A percentile compares a stretch with the other conserved stretches of the same genome.
These are phyloP conservation scores for Addax nasomaculatus DNA, from an alignment of 2,113 vertebrate genomes.

Conservation along the genomic window DNA sequence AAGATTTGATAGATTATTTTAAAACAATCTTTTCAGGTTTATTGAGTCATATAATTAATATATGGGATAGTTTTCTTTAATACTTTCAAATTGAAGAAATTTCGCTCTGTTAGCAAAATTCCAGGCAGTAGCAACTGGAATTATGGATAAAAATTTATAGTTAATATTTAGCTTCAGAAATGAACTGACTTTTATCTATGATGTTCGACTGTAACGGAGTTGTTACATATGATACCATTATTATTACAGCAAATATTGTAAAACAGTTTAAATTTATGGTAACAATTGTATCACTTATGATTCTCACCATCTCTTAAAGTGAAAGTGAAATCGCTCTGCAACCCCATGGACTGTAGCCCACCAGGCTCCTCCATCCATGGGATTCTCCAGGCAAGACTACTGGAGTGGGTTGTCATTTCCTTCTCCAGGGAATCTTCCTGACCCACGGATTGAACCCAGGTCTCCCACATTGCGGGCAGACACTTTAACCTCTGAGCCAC, in stretches of 20 bases:
- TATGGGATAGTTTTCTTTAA: neutral
- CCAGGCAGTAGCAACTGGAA: neutral
- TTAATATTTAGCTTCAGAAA: neutral
- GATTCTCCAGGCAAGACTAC: no score
- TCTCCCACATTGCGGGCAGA: no score
- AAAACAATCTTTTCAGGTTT: neutral
- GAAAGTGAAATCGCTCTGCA: no score
- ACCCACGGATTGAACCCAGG: no score
- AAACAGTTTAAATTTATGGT: neutral
- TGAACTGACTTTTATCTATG: neutral
- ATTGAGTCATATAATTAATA: neutral
- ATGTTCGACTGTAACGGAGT: neutral
- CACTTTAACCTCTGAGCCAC: no score
- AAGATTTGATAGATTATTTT: neutral
- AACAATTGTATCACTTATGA: neutral
- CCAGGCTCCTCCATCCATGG: no score
- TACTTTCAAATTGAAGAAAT: neutral
- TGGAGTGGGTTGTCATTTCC: no score
- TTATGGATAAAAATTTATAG: neutral
- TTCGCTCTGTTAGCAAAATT: neutral
- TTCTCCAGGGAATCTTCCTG: no score
- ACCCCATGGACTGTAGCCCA: no score
- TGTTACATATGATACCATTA: neutral
- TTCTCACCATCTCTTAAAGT: neutral
- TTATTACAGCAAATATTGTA: neutral